A percentile compares a stretch with the other conserved stretches of the same genome.
These are phyloP conservation scores for Avahi laniger DNA, from an alignment of 2,797 vertebrate species.

Conservation along the genomic window DNA sequence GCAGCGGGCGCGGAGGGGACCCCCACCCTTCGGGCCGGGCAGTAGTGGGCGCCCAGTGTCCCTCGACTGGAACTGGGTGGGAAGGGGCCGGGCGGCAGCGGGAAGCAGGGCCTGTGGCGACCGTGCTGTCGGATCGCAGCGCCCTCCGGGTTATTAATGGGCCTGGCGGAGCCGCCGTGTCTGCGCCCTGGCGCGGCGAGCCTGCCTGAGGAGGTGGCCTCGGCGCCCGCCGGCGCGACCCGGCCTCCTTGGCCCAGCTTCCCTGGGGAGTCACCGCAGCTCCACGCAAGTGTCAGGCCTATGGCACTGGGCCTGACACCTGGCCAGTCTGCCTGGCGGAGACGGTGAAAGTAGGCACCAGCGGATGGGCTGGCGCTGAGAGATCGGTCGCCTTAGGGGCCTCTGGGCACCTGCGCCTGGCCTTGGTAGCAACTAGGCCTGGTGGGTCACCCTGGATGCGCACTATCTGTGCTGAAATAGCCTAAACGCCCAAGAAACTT, in stretches of 20 bases:
- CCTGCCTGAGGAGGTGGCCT: constrained; percentile 2
- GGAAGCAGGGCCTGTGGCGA: constrained; percentile 34
- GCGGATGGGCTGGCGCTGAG: accelerated
- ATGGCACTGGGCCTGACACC: neutral
- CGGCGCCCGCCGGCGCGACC: neutral
- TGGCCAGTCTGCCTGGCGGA: neutral
- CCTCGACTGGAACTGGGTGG: neutral
- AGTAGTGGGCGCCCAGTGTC: neutral
- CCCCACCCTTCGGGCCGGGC: neutral
- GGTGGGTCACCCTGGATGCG: neutral
- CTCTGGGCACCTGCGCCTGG: neutral
- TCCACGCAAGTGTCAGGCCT: neutral
- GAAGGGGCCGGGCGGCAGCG: neutral
- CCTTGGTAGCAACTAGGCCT: neutral
- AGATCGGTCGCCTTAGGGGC: accelerated
- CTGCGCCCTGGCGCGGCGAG: constrained; percentile 47
- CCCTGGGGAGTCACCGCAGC: neutral
- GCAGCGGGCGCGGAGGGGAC: neutral
- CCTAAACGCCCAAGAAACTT: neutral
- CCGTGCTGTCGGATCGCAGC: constrained; percentile 59
- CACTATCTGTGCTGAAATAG: neutral
- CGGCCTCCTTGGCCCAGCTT: neutral
- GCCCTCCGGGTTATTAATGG: constrained; percentile 77
- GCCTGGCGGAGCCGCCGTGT: constrained; percentile 74
- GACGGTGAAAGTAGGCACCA: neutral